phyloP scores from a whole-genome alignment of 2,797 vertebrate genomes.

The Takifugu rubripes region DNA sequence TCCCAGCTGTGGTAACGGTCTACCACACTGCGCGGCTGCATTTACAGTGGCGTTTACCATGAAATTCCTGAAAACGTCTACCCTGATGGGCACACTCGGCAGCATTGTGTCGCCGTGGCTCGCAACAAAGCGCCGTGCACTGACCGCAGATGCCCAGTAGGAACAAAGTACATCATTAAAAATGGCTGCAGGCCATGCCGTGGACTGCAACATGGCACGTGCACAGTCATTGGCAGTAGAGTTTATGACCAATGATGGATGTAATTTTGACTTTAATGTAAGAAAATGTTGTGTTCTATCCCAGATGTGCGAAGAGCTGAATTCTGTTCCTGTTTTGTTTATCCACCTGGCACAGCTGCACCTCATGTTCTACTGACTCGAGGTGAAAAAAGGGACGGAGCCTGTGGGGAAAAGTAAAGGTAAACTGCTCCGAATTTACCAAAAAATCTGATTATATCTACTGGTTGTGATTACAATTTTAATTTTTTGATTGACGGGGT shows the following conservation, averaged over 20 bases:
- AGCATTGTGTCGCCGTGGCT: slow-evolving; percentile 13
- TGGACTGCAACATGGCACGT: slow-evolving; percentile 33
- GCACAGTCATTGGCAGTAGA: slow-evolving; percentile 35
- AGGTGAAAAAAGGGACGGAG: slow-evolving; percentile 15
- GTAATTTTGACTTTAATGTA: slow-evolving; percentile 43
- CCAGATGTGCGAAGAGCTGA: slow-evolving; percentile 10
- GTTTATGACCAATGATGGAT: slow-evolving; percentile 41
- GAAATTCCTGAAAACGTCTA: slow-evolving; percentile 33
- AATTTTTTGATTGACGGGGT: slow-evolving; percentile 17
- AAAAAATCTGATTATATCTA: no score
- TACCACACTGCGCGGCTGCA: slow-evolving; percentile 27
- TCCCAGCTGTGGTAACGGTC: slow-evolving; percentile 24
- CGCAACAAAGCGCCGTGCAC: slow-evolving; percentile 37
- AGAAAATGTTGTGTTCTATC: slow-evolving; percentile 42
- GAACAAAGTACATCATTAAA: slow-evolving; percentile 50
- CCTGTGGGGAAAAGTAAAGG: slow-evolving; percentile 39
- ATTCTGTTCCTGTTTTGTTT: slow-evolving; percentile 28
- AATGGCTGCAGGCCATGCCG: slow-evolving; percentile 61
- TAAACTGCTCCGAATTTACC: slow-evolving; percentile 9
- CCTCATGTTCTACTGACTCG: slow-evolving; percentile 21
- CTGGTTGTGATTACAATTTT: background rate
- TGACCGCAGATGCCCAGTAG: slow-evolving; percentile 30
- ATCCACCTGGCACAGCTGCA: slow-evolving; percentile 44
- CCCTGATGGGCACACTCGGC: slow-evolving; percentile 36
- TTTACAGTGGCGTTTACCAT: slow-evolving; percentile 46